These are phyloP conservation scores for Thunnus thynnus DNA, from an alignment of 2,113 vertebrate genomes.

Conservation along the genomic window DNA sequence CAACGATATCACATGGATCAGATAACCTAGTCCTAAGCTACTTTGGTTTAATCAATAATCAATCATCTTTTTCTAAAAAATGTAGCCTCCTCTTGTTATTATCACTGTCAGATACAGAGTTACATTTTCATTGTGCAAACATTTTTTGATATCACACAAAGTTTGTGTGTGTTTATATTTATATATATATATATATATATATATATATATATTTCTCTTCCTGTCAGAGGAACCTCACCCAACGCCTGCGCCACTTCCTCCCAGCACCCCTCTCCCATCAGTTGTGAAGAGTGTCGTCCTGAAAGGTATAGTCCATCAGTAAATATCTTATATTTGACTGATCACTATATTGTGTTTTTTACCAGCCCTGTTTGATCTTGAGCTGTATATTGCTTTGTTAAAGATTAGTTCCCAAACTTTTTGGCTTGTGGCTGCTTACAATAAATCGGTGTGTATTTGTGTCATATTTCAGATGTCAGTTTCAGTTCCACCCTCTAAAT, in stretches of 20 bases:
- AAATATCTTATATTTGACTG: neutral
- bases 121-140: neutral
- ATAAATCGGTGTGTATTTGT: no score
- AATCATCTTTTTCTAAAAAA: neutral
- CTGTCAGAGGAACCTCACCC: constrained; percentile 51
- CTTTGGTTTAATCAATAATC: no score
- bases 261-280: neutral
- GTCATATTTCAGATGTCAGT: no score
- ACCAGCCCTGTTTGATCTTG: no score
- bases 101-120: neutral
- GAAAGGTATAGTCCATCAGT: constrained; percentile 51
- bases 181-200: neutral
- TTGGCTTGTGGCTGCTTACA: no score
- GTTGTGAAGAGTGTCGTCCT: constrained; percentile 36
- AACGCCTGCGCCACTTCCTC: neutral
- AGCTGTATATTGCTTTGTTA: no score
- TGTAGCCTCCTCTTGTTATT: neutral
- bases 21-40: no score
- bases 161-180: no score
- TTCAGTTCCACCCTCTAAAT: no score
- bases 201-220: neutral
- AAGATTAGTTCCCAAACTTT: no score
- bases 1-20: no score
- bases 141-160: no score
- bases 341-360: neutral